Conservation (phyloP, 2,113 vertebrate genomes). For the Anoura caudifer region DNA sequence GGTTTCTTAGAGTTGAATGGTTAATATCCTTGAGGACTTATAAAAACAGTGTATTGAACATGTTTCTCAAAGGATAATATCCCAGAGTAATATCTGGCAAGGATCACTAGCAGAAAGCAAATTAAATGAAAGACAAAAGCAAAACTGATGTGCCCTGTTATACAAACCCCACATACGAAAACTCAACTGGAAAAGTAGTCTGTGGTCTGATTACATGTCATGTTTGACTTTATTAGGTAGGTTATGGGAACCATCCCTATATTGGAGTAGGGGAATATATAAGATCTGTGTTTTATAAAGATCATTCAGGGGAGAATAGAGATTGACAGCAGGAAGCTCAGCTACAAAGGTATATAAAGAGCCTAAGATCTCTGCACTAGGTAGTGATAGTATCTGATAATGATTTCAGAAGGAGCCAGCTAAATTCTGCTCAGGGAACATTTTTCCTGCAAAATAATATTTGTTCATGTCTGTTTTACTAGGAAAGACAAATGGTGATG, state of each 20-base stretch:
- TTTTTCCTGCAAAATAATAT: constrained; percentile 6
- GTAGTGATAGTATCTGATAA: background rate
- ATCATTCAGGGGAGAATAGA: background rate
- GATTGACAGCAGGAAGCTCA: background rate
- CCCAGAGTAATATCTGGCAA: background rate
- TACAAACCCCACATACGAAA: background rate
- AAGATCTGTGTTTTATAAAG: constrained; percentile 30
- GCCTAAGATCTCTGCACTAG: background rate
- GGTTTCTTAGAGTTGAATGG: background rate
- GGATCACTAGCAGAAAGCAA: background rate
- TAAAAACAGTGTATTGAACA: background rate
- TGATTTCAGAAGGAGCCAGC: constrained; percentile 31
- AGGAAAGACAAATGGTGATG: constrained; percentile 68
- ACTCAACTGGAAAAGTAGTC: background rate
- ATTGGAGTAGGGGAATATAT: background rate
- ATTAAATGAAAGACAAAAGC: constrained; percentile 12
- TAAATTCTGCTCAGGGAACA: constrained; percentile 9
- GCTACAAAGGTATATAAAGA: background rate
- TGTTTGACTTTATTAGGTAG: background rate
- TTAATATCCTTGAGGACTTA: constrained; percentile 23
- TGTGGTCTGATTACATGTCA: background rate
- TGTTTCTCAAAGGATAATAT: constrained; percentile 24
- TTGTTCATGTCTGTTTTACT: background rate
- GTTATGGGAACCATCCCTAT: background rate
- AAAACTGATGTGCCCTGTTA: background rate